phyloP scores from a whole-genome alignment of 2,113 vertebrate genomes.

The Phyllostomus discolor region DNA sequence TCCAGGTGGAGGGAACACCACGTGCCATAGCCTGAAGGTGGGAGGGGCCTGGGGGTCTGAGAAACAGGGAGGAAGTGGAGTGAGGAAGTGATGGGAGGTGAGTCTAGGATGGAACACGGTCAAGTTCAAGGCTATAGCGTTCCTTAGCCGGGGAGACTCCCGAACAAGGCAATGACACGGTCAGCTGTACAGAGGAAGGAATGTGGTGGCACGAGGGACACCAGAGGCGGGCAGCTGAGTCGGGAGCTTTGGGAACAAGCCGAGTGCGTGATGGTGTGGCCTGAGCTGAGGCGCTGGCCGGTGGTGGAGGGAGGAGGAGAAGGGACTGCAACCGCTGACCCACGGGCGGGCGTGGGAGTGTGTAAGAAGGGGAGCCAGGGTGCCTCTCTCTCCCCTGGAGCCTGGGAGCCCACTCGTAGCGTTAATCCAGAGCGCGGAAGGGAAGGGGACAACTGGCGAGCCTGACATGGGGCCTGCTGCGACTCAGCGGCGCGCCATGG shows the following conservation, averaged over 20 bases:
- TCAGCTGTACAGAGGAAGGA: background rate
- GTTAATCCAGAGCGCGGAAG: background rate
- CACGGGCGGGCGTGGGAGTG: background rate
- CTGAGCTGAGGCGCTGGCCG: background rate
- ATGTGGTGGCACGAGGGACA: background rate
- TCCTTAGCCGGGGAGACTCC: background rate
- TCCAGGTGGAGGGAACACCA: background rate
- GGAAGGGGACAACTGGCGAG: background rate
- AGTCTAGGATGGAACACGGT: background rate
- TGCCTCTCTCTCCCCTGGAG: background rate
- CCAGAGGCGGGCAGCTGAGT: background rate
- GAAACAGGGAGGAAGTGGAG: rapidly evolving
- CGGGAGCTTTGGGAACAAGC: background rate
- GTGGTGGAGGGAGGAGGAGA: background rate
- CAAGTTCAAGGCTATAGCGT: background rate
- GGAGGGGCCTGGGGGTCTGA: background rate
- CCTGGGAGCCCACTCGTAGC: rapidly evolving
- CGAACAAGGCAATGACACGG: background rate
- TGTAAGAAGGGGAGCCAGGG: no score
- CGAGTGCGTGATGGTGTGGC: background rate
- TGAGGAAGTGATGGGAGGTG: background rate
- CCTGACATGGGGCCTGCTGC: background rate
- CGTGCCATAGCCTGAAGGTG: no score
- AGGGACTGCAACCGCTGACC: background rate
- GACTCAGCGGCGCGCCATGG: background rate